Evolutionary conservation across 2,888 invertebrate species (phyloP).

Genomic region (Tipula vernalis): DNA sequence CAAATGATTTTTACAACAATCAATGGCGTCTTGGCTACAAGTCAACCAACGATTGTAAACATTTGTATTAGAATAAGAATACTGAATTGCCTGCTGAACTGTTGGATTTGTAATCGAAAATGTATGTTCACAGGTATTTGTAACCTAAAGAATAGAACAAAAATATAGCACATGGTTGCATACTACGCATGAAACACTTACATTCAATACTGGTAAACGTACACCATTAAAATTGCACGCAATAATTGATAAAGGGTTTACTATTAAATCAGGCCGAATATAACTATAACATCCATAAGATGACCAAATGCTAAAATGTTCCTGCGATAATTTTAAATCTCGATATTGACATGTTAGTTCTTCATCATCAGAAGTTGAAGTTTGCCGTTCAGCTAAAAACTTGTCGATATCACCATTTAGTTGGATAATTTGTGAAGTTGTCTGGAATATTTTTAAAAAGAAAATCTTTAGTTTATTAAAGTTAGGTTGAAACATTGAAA

Average conservation of each 20-base stretch:
- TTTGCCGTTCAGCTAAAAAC: neutral
- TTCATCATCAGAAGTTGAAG: neutral
- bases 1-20: conserved; percentile 16
- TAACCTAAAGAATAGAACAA: conserved; percentile 9
- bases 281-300: conserved; percentile 21
- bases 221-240: neutral
- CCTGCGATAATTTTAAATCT: conserved; percentile 14
- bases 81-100: conserved; percentile 14
- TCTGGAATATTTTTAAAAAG: neutral
- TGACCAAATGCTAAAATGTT: conserved; percentile 18
- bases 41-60: conserved; percentile 18
- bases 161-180: neutral
- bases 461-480: no score
- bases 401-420: neutral
- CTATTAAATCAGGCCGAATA: conserved; percentile 19
- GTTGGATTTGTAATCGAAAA: neutral
- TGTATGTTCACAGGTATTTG: neutral
- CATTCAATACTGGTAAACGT: neutral
- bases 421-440: neutral
- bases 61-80: conserved; percentile 17
- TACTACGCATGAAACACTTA: conserved; percentile 7
- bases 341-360: neutral
- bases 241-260: neutral
- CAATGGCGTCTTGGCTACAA: conserved; percentile 19
- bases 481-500: no score